Conservation (phyloP, 1,140 invertebrate species). For the Acromyrmex charruanus region DNA sequence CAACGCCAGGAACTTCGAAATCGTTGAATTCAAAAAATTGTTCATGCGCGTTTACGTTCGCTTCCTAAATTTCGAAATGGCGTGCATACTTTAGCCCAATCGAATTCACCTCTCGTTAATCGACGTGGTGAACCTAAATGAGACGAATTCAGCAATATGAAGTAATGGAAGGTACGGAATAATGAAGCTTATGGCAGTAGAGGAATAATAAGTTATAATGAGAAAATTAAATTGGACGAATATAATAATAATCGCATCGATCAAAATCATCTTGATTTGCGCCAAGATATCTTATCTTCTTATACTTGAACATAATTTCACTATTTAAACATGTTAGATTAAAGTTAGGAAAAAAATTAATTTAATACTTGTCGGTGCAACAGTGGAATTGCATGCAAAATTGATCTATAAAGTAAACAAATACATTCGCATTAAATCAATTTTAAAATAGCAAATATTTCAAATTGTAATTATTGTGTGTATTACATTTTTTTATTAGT, state of each 20-base stretch:
- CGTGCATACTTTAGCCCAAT: slow-evolving; percentile 36
- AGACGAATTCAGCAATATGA: slow-evolving; percentile 11
- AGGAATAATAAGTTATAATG: not conserved
- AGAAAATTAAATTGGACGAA: not conserved
- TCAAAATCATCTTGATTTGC: too few species aligned
- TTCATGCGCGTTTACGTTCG: slow-evolving; percentile 9
- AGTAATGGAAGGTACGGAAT: slow-evolving; percentile 17
- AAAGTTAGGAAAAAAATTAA: not conserved
- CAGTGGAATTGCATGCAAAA: not conserved
- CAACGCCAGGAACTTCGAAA: slow-evolving; percentile 15
- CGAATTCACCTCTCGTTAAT: slow-evolving; percentile 58
- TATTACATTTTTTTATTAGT: not conserved
- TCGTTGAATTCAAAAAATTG: slow-evolving; percentile 44
- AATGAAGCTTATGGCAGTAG: slow-evolving; percentile 36
- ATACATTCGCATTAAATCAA: not conserved
- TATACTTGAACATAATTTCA: not conserved
- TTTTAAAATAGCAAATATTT: not conserved
- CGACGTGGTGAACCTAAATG: not conserved
- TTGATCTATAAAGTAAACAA: not conserved
- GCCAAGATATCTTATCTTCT: too few species aligned
- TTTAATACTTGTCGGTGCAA: not conserved
- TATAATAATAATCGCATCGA: too few species aligned
- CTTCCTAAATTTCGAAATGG: slow-evolving; percentile 60
- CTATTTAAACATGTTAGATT: slow-evolving; percentile 2
- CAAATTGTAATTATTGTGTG: not conserved